Conservation (phyloP, 2,888 invertebrate species). For the Drosophila anomalipes region DNA sequence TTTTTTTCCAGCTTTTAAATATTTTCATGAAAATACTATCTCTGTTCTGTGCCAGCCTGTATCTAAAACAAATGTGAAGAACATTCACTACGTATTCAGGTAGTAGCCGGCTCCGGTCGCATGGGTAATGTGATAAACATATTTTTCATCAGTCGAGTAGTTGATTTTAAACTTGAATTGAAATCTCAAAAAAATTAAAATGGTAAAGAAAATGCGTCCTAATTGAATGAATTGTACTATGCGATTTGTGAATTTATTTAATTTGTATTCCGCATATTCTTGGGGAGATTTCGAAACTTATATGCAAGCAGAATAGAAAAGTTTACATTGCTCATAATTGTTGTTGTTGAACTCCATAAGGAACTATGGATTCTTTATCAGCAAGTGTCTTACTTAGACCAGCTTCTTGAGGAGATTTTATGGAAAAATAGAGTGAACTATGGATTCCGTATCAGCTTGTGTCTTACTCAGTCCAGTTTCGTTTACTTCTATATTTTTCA, state of each 20-base stretch:
- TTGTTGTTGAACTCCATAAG: neutral
- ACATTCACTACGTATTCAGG: neutral
- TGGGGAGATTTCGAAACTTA: too few species aligned
- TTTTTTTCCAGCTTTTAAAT: constrained; percentile 5
- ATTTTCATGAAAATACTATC: constrained; percentile 13
- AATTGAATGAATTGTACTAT: neutral
- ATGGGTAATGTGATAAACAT: constrained; percentile 31
- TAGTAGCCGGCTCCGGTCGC: neutral
- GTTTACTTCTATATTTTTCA: neutral
- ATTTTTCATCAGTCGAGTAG: neutral
- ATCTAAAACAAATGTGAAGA: constrained; percentile 40
- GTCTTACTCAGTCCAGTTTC: neutral
- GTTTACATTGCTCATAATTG: neutral
- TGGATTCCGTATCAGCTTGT: neutral
- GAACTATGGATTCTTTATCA: neutral
- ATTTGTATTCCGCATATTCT: neutral
- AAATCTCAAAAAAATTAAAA: neutral
- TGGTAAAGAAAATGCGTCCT: neutral
- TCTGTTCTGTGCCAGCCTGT: constrained; percentile 35
- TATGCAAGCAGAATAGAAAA: neutral
- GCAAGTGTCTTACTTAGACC: neutral
- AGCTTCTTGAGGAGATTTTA: neutral
- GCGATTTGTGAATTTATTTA: neutral
- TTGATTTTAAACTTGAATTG: neutral
- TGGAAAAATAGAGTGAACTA: neutral